phyloP scores from a whole-genome alignment of 1,140 invertebrate genomes.

The Hirudo medicinalis region DNA sequence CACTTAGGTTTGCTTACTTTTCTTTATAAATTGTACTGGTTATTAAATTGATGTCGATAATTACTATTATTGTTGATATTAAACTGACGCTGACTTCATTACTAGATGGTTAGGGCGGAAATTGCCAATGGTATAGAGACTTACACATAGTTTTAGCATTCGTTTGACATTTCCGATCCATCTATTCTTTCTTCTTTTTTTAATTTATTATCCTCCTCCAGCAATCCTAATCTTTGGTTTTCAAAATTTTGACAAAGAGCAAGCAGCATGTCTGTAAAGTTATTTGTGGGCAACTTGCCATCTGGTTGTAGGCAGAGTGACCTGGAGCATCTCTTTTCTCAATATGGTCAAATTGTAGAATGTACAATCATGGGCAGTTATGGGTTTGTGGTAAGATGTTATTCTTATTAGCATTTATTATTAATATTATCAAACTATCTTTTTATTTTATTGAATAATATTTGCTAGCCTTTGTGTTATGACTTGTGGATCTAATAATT shows the following conservation, averaged over 20 bases:
- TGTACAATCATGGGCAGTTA: background rate
- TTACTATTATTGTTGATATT: too few species aligned
- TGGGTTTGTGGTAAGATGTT: slow-evolving; percentile 3
- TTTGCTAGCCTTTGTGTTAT: background rate
- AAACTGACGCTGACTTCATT: too few species aligned
- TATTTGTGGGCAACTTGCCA: background rate
- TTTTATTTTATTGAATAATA: background rate
- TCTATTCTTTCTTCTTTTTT: too few species aligned
- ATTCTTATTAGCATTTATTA: background rate
- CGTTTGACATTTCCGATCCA: too few species aligned
- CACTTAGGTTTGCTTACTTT: too few species aligned
- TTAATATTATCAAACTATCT: too few species aligned
- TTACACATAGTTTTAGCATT: too few species aligned
- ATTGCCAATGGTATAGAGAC: too few species aligned
- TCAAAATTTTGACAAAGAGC: background rate
- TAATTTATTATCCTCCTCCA: too few species aligned
- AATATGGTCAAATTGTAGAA: slow-evolving; percentile 5
- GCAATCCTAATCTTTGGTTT: background rate
- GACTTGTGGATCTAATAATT: background rate
- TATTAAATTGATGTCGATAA: too few species aligned
- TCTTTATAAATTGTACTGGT: too few species aligned
- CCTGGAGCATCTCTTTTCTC: slow-evolving; percentile 2
- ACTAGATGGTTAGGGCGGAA: too few species aligned
- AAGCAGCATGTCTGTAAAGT: background rate
- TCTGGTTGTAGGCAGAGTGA: background rate